Percentiles rank a stretch among this genome's conserved stretches.
phyloP scores from a whole-genome alignment of 2,888 invertebrate species.

The Apodemia hepburni region DNA sequence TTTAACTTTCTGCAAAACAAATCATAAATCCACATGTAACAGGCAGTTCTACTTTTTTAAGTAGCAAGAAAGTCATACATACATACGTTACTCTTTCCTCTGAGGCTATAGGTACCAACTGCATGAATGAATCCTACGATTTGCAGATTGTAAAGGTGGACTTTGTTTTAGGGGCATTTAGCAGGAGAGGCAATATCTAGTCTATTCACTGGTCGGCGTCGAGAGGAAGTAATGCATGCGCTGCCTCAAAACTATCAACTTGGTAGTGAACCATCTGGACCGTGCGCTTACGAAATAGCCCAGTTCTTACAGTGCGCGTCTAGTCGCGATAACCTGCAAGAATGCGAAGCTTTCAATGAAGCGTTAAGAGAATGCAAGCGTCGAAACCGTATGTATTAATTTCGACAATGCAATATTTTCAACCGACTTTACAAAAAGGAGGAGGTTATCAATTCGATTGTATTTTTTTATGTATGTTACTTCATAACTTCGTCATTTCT shows the following conservation, averaged over 20 bases:
- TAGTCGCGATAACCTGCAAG: constrained; percentile 88
- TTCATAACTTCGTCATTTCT: too few relatives aligned
- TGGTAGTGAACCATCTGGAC: constrained; percentile 81
- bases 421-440: too few relatives aligned
- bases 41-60: too few relatives aligned
- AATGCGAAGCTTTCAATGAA: constrained; percentile 97
- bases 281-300: constrained; percentile 95
- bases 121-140: too few relatives aligned
- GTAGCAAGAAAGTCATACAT: too few relatives aligned
- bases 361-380: constrained; percentile 95
- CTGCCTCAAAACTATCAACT: constrained; percentile 56
- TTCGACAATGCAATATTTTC: not conserved
- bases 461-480: too few relatives aligned
- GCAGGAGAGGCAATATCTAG: constrained; percentile 91
- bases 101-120: too few relatives aligned
- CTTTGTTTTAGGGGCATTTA: constrained; percentile 86
- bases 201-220: constrained; percentile 50
- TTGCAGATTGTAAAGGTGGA: too few relatives aligned
- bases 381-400: constrained; percentile 80
- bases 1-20: too few relatives aligned
- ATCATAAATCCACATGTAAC: too few relatives aligned
- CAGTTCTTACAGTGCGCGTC: constrained; percentile 97
- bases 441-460: too few relatives aligned
- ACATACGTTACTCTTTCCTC: too few relatives aligned
- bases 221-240: constrained; percentile 49